Conservation (phyloP, 1,140 invertebrate genomes). For the Steinernema feltiae region DNA sequence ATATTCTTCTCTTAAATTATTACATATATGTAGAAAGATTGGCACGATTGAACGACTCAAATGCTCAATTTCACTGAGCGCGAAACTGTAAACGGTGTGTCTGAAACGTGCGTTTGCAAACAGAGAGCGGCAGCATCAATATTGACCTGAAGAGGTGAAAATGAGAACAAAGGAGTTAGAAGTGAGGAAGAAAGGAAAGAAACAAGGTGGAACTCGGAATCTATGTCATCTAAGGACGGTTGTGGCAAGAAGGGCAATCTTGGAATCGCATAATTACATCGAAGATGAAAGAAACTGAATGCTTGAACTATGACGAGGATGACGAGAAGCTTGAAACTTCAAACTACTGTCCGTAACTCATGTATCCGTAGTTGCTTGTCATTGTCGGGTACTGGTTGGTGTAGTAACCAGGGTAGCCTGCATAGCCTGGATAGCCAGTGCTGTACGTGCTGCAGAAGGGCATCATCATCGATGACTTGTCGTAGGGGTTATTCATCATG, state of each 20-base stretch:
- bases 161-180: conserved; percentile 4
- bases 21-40: neutral
- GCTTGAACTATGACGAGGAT: neutral
- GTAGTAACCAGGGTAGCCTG: neutral
- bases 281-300: neutral
- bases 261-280: neutral
- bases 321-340: no score
- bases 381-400: neutral
- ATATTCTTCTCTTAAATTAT: neutral
- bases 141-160: conserved; percentile 1
- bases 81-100: neutral
- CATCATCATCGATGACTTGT: conserved; percentile 12
- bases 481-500: conserved; percentile 9
- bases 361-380: neutral
- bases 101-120: neutral
- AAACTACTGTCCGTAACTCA: neutral
- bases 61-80: neutral
- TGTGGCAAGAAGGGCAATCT: neutral
- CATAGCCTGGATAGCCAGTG: neutral
- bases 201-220: neutral
- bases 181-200: neutral
- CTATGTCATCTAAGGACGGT: neutral
- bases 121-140: neutral
- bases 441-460: neutral
- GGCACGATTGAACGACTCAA: neutral